Percentiles rank a stretch among this genome's conserved stretches.
These are phyloP conservation scores for Taenaris catops DNA, from an alignment of 2,888 invertebrate species.

Conservation along the genomic window DNA sequence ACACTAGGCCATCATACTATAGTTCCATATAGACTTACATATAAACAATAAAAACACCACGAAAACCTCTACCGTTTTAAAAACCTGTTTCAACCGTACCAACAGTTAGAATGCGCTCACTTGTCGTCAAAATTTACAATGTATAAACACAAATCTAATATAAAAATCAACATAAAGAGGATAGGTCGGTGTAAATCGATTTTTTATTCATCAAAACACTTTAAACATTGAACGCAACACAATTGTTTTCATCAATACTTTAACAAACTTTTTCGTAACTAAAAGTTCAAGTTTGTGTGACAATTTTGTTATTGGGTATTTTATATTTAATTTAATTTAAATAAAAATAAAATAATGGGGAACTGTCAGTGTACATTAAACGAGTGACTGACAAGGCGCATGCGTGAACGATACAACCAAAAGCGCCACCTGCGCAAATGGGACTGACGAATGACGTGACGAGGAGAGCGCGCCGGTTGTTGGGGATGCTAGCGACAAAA, in stretches of 20 bases:
- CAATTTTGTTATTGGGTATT: constrained; percentile 23
- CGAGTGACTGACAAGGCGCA: constrained; percentile 41
- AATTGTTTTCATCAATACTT: constrained; percentile 16
- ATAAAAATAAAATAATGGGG: constrained; percentile 43
- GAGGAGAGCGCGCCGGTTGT: constrained; percentile 19
- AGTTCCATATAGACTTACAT: constrained; percentile 23
- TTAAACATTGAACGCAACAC: constrained; percentile 26
- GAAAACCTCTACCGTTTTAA: constrained; percentile 61
- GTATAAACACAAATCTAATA: constrained; percentile 41
- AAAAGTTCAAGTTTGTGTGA: constrained; percentile 45
- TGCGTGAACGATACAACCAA: constrained; percentile 36
- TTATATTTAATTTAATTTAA: constrained; percentile 32
- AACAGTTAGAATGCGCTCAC: constrained; percentile 47
- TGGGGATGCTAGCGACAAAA: constrained; percentile 16
- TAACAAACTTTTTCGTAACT: constrained; percentile 38
- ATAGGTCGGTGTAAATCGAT: constrained; percentile 55
- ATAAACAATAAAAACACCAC: constrained; percentile 47
- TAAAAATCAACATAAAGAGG: constrained; percentile 50
- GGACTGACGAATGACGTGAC: constrained; percentile 29
- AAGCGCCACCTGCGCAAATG: constrained; percentile 57
- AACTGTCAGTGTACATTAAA: constrained; percentile 54
- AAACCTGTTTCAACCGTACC: constrained; percentile 58
- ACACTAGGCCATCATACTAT: too few species aligned
- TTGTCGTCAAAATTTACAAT: constrained; percentile 62
- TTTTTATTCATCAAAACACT: constrained; percentile 37